These are phyloP conservation scores for Morphnarchus princeps DNA, from an alignment of 2,113 vertebrate genomes.

Conservation along the genomic window DNA sequence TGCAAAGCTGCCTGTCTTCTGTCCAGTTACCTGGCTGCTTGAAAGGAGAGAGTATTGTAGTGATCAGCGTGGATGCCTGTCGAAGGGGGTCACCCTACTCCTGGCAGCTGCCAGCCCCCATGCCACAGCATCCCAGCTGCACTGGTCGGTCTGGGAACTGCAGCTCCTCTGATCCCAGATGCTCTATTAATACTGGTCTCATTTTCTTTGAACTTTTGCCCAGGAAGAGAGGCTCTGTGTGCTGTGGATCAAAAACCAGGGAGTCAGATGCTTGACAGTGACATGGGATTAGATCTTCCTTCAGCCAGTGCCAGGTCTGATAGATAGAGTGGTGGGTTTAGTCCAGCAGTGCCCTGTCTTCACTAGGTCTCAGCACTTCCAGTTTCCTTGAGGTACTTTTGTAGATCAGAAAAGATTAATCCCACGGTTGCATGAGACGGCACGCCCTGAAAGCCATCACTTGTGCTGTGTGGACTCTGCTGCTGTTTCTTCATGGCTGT, in stretches of 20 bases:
- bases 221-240: neutral
- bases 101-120: neutral
- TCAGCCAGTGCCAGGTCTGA: neutral
- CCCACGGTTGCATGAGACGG: accelerated
- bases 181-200: neutral
- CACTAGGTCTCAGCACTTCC: accelerated
- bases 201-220: neutral
- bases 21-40: neutral
- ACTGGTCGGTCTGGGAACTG: neutral
- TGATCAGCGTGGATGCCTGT: accelerated
- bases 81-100: neutral
- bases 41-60: neutral
- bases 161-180: neutral
- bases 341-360: neutral
- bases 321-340: neutral
- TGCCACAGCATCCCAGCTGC: neutral
- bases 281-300: neutral
- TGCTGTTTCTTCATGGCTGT: accelerated
- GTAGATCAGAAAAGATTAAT: too few relatives aligned
- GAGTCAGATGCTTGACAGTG: accelerated
- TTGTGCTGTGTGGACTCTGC: neutral
- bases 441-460: neutral
- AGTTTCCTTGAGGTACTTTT: neutral
- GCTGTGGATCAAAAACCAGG: accelerated
- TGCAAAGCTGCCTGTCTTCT: neutral